phyloP scores from a whole-genome alignment of 2,113 vertebrate species.

The Tonatia bakeri region DNA sequence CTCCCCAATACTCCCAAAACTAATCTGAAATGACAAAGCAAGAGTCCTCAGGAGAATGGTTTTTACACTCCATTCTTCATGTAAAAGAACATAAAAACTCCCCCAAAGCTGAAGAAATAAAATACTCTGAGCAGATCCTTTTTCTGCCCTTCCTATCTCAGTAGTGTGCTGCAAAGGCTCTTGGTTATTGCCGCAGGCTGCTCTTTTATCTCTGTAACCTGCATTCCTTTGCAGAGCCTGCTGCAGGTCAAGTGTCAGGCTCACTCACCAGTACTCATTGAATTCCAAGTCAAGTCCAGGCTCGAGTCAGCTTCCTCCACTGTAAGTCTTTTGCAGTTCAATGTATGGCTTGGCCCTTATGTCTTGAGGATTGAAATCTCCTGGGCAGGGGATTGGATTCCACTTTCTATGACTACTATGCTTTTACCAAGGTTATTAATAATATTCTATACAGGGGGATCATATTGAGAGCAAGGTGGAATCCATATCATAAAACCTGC shows the following conservation, averaged over 20 bases:
- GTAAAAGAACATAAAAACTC: background rate
- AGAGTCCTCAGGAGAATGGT: background rate
- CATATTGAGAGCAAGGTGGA: constrained; percentile 41
- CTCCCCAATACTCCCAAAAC: background rate
- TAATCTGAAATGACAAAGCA: background rate
- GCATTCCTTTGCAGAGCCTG: constrained; percentile 37
- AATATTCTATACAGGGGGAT: constrained; percentile 21
- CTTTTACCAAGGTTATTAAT: constrained; percentile 64
- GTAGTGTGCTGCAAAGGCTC: background rate
- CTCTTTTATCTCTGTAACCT: background rate
- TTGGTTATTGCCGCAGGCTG: constrained; percentile 20
- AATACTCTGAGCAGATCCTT: background rate
- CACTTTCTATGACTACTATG: constrained; percentile 47
- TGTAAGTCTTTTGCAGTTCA: constrained; percentile 65
- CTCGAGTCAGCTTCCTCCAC: constrained; percentile 70
- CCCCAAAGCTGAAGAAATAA: background rate
- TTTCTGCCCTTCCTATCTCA: background rate
- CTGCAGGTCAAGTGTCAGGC: constrained; percentile 37
- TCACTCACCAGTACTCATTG: background rate
- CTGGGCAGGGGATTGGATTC: constrained; percentile 50
- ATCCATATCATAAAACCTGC: background rate
- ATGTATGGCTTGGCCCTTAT: constrained; percentile 38
- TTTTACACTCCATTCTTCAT: background rate
- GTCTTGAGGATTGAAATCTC: constrained; percentile 62
- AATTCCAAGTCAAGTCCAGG: constrained; percentile 56